Evolutionary conservation across 30 jellyfish, hydroid and myxozoan genomes (phyloP).

Genomic region (Aurelia coerulea): DNA sequence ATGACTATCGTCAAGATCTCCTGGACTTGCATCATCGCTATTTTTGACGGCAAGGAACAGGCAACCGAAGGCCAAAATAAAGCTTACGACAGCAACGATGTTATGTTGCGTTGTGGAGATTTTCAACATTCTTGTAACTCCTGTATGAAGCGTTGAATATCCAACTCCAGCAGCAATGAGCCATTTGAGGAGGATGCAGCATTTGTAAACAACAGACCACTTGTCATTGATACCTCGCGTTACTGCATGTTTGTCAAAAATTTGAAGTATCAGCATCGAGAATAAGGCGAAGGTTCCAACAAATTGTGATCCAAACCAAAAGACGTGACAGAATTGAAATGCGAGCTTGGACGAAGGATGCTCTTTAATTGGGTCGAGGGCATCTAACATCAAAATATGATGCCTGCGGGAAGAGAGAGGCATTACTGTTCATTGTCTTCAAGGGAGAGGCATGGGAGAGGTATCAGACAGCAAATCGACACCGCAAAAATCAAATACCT

Average conservation of each 20-base stretch:
- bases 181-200: background rate
- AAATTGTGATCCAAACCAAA: slow-evolving; percentile 29
- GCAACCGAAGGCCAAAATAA: background rate
- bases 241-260: slow-evolving; percentile 10
- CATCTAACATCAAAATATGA: background rate
- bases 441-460: too few relatives aligned
- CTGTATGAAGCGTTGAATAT: background rate
- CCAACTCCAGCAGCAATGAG: slow-evolving; percentile 1
- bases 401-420: background rate
- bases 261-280: slow-evolving; percentile 11
- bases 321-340: slow-evolving; percentile 15
- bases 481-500: too few relatives aligned
- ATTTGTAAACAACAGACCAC: background rate
- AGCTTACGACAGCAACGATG: background rate
- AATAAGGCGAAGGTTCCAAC: slow-evolving; percentile 12
- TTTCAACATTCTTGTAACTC: background rate
- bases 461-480: too few relatives aligned
- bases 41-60: background rate
- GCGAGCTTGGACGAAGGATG: background rate
- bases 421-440: too few relatives aligned
- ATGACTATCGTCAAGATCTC: background rate
- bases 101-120: background rate
- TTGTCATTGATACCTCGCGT: background rate
- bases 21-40: background rate
- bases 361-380: background rate